These are phyloP conservation scores for Parotia lawesii DNA, from an alignment of 2,113 vertebrate genomes.

Conservation along the genomic window DNA sequence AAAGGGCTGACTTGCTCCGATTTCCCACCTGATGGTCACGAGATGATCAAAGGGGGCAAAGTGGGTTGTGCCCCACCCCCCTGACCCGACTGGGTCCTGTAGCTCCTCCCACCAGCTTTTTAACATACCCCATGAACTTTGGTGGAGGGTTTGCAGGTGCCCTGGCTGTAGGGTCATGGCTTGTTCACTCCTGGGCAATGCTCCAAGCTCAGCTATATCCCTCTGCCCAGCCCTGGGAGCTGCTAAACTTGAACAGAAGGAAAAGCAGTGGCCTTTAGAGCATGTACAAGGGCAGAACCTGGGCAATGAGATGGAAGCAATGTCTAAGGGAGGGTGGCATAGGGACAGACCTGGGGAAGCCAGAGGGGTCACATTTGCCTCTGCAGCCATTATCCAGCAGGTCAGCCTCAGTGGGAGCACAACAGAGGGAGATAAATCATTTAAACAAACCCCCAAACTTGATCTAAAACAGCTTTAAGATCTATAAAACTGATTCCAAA, in stretches of 20 bases:
- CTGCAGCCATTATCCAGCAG: neutral
- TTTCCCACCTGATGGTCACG: neutral
- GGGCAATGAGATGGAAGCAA: neutral
- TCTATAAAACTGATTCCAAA: neutral
- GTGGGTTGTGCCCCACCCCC: neutral
- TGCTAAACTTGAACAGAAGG: neutral
- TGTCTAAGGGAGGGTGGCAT: neutral
- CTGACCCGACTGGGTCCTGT: rapidly evolving
- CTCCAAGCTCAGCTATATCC: neutral
- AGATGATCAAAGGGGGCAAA: no score
- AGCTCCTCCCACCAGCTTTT: neutral
- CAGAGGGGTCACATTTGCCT: neutral
- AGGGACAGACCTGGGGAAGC: neutral
- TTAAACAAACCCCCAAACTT: neutral
- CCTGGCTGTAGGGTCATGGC: neutral
- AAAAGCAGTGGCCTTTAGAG: neutral
- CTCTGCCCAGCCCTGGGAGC: neutral
- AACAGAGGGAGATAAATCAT: neutral
- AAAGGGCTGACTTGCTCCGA: neutral
- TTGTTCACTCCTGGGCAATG: neutral
- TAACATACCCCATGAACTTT: neutral
- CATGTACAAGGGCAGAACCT: neutral
- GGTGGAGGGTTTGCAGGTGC: neutral
- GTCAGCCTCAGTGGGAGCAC: neutral
- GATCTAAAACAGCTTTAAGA: slow-evolving; percentile 14